These are phyloP conservation scores for Brachionus sp. DNA, from an alignment of 1,140 invertebrate genomes.

Conservation along the genomic window DNA sequence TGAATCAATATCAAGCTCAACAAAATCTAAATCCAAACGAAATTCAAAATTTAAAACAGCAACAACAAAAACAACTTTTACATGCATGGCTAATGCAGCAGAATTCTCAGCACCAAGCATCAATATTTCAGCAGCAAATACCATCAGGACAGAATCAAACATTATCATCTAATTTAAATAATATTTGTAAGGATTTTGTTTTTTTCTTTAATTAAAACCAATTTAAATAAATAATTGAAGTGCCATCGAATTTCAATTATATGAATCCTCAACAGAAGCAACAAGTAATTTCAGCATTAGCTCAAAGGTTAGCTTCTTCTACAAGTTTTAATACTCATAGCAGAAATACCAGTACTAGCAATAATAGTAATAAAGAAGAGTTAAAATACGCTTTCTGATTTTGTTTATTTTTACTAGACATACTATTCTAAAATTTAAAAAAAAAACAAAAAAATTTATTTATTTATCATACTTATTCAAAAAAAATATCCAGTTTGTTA, in stretches of 20 bases:
- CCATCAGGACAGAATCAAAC: background rate
- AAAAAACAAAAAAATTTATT: constrained; percentile 41
- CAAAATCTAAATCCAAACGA: constrained; percentile 1
- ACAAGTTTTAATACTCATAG: constrained; percentile 5
- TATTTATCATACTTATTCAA: constrained; percentile 17
- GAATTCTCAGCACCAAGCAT: background rate
- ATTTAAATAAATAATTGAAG: background rate
- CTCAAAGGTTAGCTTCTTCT: constrained; percentile 41
- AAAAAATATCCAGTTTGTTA: constrained; percentile 6
- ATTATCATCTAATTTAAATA: background rate
- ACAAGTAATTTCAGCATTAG: constrained; percentile 7
- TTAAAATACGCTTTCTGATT: constrained; percentile 15
- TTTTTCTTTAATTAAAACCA: background rate
- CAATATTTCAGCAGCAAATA: background rate
- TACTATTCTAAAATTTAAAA: constrained; percentile 29
- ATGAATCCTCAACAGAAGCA: constrained; percentile 34
- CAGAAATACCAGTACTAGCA: constrained; percentile 22
- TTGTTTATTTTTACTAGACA: background rate
- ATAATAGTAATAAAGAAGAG: constrained; percentile 34
- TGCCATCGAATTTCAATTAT: constrained; percentile 6
- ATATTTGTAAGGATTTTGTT: background rate
- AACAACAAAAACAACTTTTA: background rate
- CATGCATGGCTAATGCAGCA: background rate
- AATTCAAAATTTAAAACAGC: background rate
- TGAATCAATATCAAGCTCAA: constrained; percentile 11